Conservation (phyloP, 2,888 invertebrate genomes). For the Lasioglossum villosulum region DNA sequence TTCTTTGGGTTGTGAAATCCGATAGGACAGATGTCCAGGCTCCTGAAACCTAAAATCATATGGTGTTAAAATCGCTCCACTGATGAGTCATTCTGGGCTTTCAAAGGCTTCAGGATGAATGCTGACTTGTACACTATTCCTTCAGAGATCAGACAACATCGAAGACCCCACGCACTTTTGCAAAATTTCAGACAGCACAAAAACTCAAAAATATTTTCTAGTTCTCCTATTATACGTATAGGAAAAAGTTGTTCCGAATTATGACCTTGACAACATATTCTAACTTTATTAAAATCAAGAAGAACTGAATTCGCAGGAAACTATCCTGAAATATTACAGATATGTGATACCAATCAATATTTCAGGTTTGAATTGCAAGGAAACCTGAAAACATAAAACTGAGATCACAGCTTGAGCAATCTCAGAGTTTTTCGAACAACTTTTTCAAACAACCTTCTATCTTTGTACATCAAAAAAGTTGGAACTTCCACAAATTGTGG, state of each 20-base stretch:
- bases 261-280: too few species aligned
- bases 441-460: neutral
- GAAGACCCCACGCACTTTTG: neutral
- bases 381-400: neutral
- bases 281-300: too few species aligned
- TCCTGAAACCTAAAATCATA: neutral
- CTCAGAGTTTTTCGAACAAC: neutral
- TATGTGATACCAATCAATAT: neutral
- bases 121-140: neutral
- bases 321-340: neutral
- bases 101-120: conserved; percentile 1
- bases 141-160: neutral
- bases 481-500: neutral
- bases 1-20: conserved; percentile 13
- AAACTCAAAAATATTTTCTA: neutral
- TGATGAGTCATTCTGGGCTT: neutral
- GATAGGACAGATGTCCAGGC: neutral
- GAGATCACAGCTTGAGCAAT: neutral
- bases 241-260: too few species aligned
- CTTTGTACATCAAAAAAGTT: neutral
- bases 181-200: neutral
- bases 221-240: too few species aligned
- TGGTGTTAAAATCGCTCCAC: conserved; percentile 2
- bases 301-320: neutral
- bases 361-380: neutral